Evolutionary conservation across 1,140 invertebrate genomes (phyloP), one percentile per base, ranked within the genome.

Genomic region (Macrobrachium rosenbergii): DNA sequence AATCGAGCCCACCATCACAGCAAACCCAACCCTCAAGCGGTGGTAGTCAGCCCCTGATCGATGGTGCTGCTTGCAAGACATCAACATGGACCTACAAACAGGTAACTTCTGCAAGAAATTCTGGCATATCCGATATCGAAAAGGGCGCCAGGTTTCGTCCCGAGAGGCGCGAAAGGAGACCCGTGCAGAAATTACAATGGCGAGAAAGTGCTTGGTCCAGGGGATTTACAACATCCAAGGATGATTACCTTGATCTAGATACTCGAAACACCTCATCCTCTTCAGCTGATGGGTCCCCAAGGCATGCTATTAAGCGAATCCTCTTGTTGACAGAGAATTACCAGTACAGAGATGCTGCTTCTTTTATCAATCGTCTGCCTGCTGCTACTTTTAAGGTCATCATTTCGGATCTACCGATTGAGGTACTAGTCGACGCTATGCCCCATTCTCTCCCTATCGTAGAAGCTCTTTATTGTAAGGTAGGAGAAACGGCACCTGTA

Each of bases 361-460:
- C 94, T 28, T 95, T 97, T 43, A 93, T 98, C 64, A 93, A 95
- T 28, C 93, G 96, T 77, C 92, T 97, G 11, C 95, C 95, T 19
- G 93, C 94, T 60, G 95, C 94, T 1, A 96, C 96, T 2, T 93
- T 97, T 87, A 94, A 94, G 82, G 94, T 94, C 10, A 95, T 96
- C 19, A 84, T 94, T 19, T 82, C 91, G 64, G 96, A 98, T 88
- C 92, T 98, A 82, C 97, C 97, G 0, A 93, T 98, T 23, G 97
- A 98, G 91, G 92, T 97, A 89, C 94, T 98, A 89, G 94, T 98
- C 43, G 97, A 98, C 89, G 94, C 96, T 5, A 93, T 98, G 92
- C 97, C 97, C 3, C 95, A 97, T 91, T 96, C 95, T 76, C 94
- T 97, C 2, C 95, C 96, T 88, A 93, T 98, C 63, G 92, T 98